Evolutionary conservation across 2,888 invertebrate genomes (phyloP), one percentile per base, ranked within the genome.

Genomic region (Mesochorus sp.): DNA sequence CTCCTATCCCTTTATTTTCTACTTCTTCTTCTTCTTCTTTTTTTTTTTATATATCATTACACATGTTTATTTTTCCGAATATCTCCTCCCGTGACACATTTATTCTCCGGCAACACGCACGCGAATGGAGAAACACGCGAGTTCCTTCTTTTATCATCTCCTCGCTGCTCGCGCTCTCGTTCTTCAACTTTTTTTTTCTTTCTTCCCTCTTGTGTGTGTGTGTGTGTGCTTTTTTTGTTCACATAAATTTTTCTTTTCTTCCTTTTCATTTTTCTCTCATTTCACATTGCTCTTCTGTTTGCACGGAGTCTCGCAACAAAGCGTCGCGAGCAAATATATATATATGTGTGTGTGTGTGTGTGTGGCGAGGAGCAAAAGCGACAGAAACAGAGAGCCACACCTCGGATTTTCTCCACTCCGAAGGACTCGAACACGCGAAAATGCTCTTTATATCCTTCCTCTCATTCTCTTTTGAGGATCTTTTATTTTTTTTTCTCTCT

Each of bases 401-500:
- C 70, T 61, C 51, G 21, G 31, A 61, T 71, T 51, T 71, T 17
- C 59, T 51, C 61, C 70, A 51, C 51, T 71, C 51, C 61, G 62
- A 24, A 62, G 53, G 34, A 21, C 31, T 44, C 31, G 49, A 67
- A 49, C 70, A 70, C 59, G 59, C 53, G 14, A 53, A 53, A 53
- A 44, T 44, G n/a, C 53, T 53, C 31, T 62, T 47, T 34, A 57
- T 57, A 28, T 31, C 34, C 44, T 19, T 68, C 31, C 12, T n/a
- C 4, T 31, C 26, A 4, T 57, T 53, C 39, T 67, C 21, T 37
- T 28, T 26, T 17, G 28, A 61, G n/a, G 44, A 28, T 24, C 14
- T 47, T 31, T 21, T 1, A n/a, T 14, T 6, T 19, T 17, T 28
- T 37, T 44, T 61, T 61, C 19, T 10, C 17, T 24, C 44, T 59